Evolutionary conservation across 2,797 vertebrate genomes (phyloP), one percentile per base, ranked within the genome.

Genomic region (Ibycter americanus): DNA sequence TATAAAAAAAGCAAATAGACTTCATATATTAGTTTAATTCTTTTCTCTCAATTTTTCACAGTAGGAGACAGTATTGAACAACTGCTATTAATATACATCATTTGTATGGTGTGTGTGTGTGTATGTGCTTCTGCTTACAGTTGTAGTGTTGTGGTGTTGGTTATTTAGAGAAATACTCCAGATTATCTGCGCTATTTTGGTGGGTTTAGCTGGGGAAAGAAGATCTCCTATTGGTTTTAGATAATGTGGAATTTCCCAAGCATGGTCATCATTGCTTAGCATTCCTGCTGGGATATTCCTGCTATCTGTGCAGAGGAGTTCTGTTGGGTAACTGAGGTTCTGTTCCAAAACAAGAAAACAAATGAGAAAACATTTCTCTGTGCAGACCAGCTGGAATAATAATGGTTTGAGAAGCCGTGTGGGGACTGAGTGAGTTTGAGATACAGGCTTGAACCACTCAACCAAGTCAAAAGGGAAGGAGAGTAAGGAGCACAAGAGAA

Each of bases 131-230:
- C 67, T 96, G n/a, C 77, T 87, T 71, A 85, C 13, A 63, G n/a
- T 40, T 91, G 65, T 40, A 86, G 32, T 62, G 54, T 82, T 90
- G 73, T 88, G 55, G 55, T 89, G 71, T 83, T 68, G 65, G 73
- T 95, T 95, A 52, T 95, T 96, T 89, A 91, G 34, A 92, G 46
- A 87, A 80, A 72, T 91, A 93, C 82, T 96, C 71, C 54, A 84
- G 49, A 83, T 87, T 81, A 80, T 56, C 42, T 66, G 32, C 9
- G 5, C 31, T 82, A 5, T 29, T 8, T 89, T 81, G 49, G 22
- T 77, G 49, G 7, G 18, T 72, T 93, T 91, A 78, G 72, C 55
- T 80, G 93, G 42, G 63, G 59, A 90, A 85, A 15, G 87, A 87
- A 77, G 31, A 92, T 66, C 80, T 95, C 54, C 32, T 94, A 2